Base-by-base conservation (phyloP, 1,140 invertebrate genomes). In the Nebria ingens region DNA sequence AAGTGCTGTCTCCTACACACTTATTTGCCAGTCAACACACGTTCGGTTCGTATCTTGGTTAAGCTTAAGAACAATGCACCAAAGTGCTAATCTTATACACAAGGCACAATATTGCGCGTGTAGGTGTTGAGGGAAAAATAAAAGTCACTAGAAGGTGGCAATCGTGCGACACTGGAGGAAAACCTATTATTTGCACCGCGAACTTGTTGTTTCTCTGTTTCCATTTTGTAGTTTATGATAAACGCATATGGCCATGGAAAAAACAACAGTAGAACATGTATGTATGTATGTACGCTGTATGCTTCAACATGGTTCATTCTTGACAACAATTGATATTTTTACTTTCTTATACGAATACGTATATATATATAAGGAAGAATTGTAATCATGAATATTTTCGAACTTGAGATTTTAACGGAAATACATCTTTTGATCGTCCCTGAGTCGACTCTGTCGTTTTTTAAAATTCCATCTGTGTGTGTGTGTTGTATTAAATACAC, bases 201-300 rank as follows among this genome's bases (percentile, higher is more conserved):
- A 17, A 17, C 15, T n/a, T 45, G 40, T 45, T 45, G 40, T 45
- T 45, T 45, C 40, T 17, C 17, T 45, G 40, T 45, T 45, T 45
- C 40, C 40, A 45, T 45, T 45, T 45, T 45, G 40, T 45, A 45
- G 9, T 45, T 45, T 45, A 45, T 45, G 40, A 45, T 45, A 45
- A 45, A 45, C 40, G 40, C 40, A 17, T 4, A 45, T 17, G 6
- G 40, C 17, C 15, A 12, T 45, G 9, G 9, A 4, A 17, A 45
- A 45, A 45, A 45, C 40, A 45, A 45, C 40, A 45, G 40, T 45
- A 45, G 40, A 45, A 45, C 40, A 11, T 45, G 40, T 45, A 34
- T n/a, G n/a, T n/a, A n/a, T n/a, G n/a, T n/a, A n/a, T n/a, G n/a
- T n/a, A n/a, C n/a, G n/a, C n/a, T n/a, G n/a, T n/a, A n/a, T n/a